Evolutionary conservation across 2,888 invertebrate species (phyloP).

Genomic region (Caenorhabditis sp.): DNA sequence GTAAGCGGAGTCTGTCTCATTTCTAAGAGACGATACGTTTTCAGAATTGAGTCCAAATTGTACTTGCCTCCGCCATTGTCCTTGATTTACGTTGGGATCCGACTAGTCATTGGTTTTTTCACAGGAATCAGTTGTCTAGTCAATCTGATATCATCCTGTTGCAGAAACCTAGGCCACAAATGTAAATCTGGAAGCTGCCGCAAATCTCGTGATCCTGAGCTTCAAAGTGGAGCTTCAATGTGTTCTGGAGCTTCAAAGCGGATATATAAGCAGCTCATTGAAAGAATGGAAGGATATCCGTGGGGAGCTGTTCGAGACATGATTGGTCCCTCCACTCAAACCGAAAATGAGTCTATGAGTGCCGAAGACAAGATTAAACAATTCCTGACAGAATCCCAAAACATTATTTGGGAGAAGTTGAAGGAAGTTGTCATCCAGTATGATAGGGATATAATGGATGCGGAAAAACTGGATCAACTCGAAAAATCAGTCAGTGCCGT

Average conservation of each 20-base stretch:
- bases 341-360: no score
- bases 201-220: not conserved
- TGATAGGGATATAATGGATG: conserved; percentile 3
- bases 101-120: not conserved
- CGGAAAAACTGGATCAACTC: not conserved
- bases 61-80: conserved; percentile 19
- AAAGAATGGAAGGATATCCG: conserved; percentile 34
- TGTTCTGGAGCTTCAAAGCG: not conserved
- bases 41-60: conserved; percentile 11
- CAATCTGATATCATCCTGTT: not conserved
- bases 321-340: not conserved
- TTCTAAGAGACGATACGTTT: not conserved
- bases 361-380: no score
- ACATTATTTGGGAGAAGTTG: not conserved
- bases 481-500: conserved; percentile 4
- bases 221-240: not conserved
- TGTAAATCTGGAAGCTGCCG: not conserved
- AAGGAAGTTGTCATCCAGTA: conserved; percentile 21
- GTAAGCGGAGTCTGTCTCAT: not conserved
- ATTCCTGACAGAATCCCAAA: conserved; percentile 4
- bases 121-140: not conserved
- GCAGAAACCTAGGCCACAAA: no score
- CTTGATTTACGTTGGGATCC: conserved; percentile 7
- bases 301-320: conserved; percentile 43
- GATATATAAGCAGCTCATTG: not conserved